A percentile compares a stretch with the other conserved stretches of the same genome.
These are phyloP conservation scores for Carlito syrichta DNA, from an alignment of 2,113 vertebrate genomes.

Conservation along the genomic window DNA sequence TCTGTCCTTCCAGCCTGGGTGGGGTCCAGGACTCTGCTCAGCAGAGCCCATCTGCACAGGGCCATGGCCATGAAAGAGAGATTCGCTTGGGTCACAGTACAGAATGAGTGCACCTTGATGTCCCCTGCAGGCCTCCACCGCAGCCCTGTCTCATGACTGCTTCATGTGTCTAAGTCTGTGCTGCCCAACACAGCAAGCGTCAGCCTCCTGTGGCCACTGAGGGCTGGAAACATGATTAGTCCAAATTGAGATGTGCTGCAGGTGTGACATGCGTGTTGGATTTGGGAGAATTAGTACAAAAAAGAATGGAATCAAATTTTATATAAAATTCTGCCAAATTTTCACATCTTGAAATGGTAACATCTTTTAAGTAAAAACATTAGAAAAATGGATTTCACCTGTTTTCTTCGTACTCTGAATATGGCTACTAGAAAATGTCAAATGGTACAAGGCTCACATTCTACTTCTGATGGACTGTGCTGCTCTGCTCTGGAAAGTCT, in stretches of 20 bases:
- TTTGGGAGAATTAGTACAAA: neutral
- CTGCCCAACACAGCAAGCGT: neutral
- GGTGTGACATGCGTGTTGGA: neutral
- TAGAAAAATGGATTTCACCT: neutral
- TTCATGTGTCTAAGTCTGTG: accelerated
- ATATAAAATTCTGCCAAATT: too few relatives aligned
- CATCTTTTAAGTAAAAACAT: neutral
- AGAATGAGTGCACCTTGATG: accelerated
- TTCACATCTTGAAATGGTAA: neutral
- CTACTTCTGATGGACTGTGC: accelerated
- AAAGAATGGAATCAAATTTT: neutral
- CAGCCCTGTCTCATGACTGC: accelerated
- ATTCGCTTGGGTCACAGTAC: too few relatives aligned
- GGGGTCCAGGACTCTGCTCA: neutral
- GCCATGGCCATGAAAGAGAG: neutral
- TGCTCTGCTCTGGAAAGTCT: neutral
- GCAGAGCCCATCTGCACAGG: accelerated
- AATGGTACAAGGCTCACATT: accelerated
- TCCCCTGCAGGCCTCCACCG: accelerated
- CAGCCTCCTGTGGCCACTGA: neutral
- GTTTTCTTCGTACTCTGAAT: neutral
- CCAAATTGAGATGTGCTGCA: accelerated
- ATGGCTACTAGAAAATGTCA: neutral
- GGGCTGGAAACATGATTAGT: neutral
- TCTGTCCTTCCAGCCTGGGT: neutral